These are phyloP conservation scores for Loxodonta africana DNA, from an alignment of 2,113 vertebrate species.

Conservation along the genomic window DNA sequence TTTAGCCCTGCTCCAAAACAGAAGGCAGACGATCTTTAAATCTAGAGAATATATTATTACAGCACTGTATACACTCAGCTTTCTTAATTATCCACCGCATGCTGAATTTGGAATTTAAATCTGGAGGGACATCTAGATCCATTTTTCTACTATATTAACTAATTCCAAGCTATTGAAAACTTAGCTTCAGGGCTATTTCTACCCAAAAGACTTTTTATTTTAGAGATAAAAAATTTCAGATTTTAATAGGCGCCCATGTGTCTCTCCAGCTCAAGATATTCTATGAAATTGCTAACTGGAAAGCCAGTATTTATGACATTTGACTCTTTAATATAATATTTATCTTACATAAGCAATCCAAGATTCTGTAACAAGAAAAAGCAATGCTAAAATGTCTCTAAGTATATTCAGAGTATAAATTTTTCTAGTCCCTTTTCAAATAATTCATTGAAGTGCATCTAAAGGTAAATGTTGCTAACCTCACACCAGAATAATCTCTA, in stretches of 20 bases:
- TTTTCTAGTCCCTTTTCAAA: not conserved
- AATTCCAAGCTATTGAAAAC: constrained; percentile 13
- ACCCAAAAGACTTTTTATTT: not conserved
- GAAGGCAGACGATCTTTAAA: not conserved
- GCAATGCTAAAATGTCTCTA: constrained; percentile 19
- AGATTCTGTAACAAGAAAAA: constrained; percentile 14
- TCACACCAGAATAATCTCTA: not conserved
- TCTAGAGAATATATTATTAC: constrained; percentile 15
- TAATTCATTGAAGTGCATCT: not conserved
- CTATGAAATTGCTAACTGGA: constrained; percentile 18
- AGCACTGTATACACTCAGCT: not conserved
- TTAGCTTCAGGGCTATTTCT: constrained; percentile 25
- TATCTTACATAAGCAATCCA: constrained; percentile 29
- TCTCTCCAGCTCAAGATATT: not conserved
- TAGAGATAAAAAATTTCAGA: not conserved
- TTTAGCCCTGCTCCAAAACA: not conserved
- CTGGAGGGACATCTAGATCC: not conserved
- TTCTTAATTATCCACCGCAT: not conserved
- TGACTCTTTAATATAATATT: constrained; percentile 45
- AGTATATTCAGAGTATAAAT: not conserved
- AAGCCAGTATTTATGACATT: constrained; percentile 30
- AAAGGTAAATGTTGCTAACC: not conserved
- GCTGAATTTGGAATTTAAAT: constrained; percentile 34
- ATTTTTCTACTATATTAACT: constrained; percentile 23
- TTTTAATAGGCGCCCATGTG: not conserved